Evolutionary conservation across 2,113 vertebrate genomes (phyloP), one percentile per base, ranked within the genome.

Genomic region (Erinaceus europaeus): DNA sequence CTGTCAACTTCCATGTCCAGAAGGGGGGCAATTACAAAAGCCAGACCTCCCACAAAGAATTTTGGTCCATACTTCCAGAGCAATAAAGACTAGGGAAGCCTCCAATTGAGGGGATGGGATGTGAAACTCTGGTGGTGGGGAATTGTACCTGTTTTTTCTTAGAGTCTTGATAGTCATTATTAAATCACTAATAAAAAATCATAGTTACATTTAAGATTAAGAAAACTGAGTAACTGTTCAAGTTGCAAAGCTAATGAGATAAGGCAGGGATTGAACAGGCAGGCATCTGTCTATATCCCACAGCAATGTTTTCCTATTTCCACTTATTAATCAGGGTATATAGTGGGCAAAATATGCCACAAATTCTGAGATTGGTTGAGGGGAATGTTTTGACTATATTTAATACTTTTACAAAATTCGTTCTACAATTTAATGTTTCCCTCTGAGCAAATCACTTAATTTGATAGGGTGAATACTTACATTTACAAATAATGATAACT

Each of bases 401-500:
- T 48, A 73, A 73, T 62, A 79, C 15, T 87, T 83, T 84, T n/a
- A 44, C 4, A 87, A 65, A 83, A 38, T 32, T 12, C 44, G 65
- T 38, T 65, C 23, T 72, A 42, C 15, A 42, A 52, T 44, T 72
- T 65, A 44, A 14, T 67, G 34, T n/a, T 83, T 86, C 17, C 68
- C 38, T 59, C 53, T 34, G 18, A 71, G 46, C 44, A 78, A 86
- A 53, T 67, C n/a, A 93, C 29, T 90, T 52, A 67, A 79, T 40
- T 82, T 21, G 18, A 50, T 34, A 78, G 29, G 57, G 13, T 53
- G 17, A 90, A 73, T 65, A 15, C 65, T 78, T 55, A 10, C 57
- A 79, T 65, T 50, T 59, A 59, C 73, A 83, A 78, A 68, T 78
- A 93, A 87, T 9, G 1, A 34, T 83, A 44, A 61, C 17, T 69